Conservation (phyloP, 1,140 invertebrate species). For the Pseudomyrmex flavicornis region DNA sequence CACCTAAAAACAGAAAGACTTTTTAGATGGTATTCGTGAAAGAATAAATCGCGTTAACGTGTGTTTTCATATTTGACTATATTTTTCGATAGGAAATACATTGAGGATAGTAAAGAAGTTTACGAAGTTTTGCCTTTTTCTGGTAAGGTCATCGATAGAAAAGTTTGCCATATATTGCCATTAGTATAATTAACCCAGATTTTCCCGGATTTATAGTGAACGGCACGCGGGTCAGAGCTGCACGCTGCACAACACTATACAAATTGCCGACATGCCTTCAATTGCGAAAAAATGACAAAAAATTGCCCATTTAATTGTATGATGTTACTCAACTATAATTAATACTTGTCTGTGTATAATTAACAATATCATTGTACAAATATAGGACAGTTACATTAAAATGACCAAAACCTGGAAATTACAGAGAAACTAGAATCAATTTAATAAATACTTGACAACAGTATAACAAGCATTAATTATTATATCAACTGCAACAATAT, state of each 20-base stretch:
- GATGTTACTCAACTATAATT: constrained; percentile 18
- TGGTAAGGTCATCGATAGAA: constrained; percentile 65
- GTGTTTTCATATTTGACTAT: not conserved
- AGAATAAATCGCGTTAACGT: constrained; percentile 7
- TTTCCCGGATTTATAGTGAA: constrained; percentile 81
- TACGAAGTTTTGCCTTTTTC: constrained; percentile 68
- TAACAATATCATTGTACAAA: not conserved
- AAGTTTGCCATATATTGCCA: constrained; percentile 74
- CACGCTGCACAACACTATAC: constrained; percentile 51
- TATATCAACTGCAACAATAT: not conserved
- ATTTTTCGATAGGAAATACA: constrained; percentile 48
- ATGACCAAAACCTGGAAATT: not conserved
- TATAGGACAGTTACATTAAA: not conserved
- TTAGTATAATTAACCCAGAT: constrained; percentile 81
- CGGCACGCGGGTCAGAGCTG: constrained; percentile 70
- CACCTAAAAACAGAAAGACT: not conserved
- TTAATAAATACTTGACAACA: not conserved
- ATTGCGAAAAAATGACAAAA: constrained; percentile 44
- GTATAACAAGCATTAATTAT: constrained; percentile 2
- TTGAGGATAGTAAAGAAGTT: constrained; percentile 46
- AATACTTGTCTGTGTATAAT: constrained; percentile 17
- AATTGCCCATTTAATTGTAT: constrained; percentile 5
- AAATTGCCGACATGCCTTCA: constrained; percentile 53
- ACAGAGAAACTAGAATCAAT: not conserved
- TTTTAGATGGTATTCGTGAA: not conserved